Evolutionary conservation across 2,113 vertebrate species (phyloP).

Genomic region (Apodemus sylvaticus): DNA sequence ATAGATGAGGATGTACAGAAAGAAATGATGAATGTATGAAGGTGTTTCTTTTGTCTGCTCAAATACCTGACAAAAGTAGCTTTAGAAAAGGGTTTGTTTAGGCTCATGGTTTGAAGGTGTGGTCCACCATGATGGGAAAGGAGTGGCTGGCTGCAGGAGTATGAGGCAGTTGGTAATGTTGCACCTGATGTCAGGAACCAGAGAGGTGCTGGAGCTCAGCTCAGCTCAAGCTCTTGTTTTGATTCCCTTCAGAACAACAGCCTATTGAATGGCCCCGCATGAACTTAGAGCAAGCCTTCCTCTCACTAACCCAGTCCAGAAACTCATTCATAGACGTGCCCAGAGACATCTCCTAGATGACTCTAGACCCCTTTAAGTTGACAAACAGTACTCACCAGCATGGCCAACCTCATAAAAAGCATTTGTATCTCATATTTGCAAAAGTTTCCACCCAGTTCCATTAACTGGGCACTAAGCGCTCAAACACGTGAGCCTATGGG

Average conservation of each 20-base stretch:
- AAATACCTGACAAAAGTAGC: neutral
- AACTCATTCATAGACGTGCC: too few relatives aligned
- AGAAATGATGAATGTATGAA: neutral
- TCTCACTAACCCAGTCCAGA: neutral
- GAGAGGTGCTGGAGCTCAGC: neutral
- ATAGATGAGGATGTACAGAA: neutral
- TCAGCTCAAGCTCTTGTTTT: neutral
- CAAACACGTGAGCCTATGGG: neutral
- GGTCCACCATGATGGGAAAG: too few relatives aligned
- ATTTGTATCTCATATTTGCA: neutral
- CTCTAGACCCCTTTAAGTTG: neutral
- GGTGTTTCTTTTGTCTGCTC: neutral
- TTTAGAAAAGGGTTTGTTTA: neutral
- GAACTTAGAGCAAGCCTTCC: too few relatives aligned
- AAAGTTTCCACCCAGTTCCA: neutral
- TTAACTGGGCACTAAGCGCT: neutral
- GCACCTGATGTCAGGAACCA: neutral
- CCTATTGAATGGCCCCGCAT: neutral
- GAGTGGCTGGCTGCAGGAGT: neutral
- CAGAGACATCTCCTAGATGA: neutral
- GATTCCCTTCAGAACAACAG: neutral
- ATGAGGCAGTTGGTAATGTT: too few relatives aligned
- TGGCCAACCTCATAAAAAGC: neutral
- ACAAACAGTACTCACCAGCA: neutral
- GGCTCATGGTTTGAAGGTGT: too few relatives aligned